Conservation (phyloP, 2,113 vertebrate genomes). For the Brevimyrus niger region DNA sequence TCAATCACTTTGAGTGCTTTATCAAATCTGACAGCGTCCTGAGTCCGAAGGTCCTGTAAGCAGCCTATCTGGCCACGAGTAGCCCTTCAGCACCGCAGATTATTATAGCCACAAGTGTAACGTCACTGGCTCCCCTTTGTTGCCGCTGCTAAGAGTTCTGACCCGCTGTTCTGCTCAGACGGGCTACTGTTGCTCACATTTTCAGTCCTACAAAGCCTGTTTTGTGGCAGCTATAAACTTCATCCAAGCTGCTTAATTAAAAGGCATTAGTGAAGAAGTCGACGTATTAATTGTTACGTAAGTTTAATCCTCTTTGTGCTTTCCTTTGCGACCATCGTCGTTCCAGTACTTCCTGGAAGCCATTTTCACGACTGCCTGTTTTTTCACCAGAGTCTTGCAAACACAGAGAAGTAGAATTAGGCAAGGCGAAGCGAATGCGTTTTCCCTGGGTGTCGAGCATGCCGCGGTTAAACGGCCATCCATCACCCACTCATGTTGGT, state of each 20-base stretch:
- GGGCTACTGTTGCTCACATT: not conserved
- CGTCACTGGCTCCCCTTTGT: not conserved
- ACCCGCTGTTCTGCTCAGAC: not conserved
- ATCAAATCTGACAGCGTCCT: not conserved
- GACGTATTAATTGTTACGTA: not conserved
- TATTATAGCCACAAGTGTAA: not conserved
- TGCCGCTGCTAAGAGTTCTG: not conserved
- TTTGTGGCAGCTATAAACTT: not conserved
- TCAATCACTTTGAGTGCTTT: not conserved
- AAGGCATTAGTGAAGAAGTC: not conserved
- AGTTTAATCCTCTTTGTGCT: not conserved
- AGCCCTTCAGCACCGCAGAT: not conserved
- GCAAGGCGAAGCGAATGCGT: not conserved
- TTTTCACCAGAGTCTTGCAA: not conserved
- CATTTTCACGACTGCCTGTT: not conserved
- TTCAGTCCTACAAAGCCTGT: not conserved
- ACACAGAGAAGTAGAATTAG: not conserved
- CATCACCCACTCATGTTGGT: not conserved
- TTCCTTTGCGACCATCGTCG: not conserved
- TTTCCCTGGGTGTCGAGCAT: not conserved
- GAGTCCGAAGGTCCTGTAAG: not conserved
- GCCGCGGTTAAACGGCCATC: not conserved
- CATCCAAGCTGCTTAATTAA: not conserved
- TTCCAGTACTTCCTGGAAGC: not conserved
- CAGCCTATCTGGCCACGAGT: not conserved